Evolutionary conservation across 1,140 invertebrate species (phyloP).

Genomic region (Scaptodrosophila lebanonensis): DNA sequence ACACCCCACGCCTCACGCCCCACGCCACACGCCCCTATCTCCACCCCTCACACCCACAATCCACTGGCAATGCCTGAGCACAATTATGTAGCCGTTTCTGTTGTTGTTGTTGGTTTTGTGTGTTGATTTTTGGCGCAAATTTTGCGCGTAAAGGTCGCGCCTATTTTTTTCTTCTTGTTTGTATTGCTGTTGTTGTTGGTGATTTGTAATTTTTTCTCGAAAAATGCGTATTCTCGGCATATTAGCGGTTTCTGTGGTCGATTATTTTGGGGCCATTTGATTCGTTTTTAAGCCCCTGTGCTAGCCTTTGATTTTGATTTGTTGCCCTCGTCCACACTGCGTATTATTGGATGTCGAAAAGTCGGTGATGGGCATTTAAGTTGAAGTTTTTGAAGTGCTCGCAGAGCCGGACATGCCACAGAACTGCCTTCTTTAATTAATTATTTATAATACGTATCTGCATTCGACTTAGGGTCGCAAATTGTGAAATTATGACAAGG

Average conservation of each 20-base stretch:
- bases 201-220: too few species aligned
- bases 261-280: constrained; percentile 54
- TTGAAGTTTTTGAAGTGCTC: too few species aligned
- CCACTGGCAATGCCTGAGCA: background rate
- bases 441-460: too few species aligned
- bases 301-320: too few species aligned
- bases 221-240: constrained; percentile 38
- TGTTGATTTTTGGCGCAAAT: constrained; percentile 44
- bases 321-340: too few species aligned
- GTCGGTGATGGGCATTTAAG: too few species aligned
- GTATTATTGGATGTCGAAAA: constrained; percentile 11
- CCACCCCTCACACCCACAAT: too few species aligned
- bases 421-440: too few species aligned
- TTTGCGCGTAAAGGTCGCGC: constrained; percentile 15
- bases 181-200: too few species aligned
- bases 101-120: constrained; percentile 19
- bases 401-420: too few species aligned
- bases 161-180: too few species aligned
- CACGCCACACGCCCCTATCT: constrained; percentile 25
- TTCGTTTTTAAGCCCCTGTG: background rate
- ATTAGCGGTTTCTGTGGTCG: constrained; percentile 64
- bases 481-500: background rate
- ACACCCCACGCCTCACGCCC: constrained; percentile 6
- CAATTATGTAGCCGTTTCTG: background rate
- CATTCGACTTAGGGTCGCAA: background rate